Base-by-base conservation (phyloP, 2,888 invertebrate species). In the Eristalinus aeneus region DNA sequence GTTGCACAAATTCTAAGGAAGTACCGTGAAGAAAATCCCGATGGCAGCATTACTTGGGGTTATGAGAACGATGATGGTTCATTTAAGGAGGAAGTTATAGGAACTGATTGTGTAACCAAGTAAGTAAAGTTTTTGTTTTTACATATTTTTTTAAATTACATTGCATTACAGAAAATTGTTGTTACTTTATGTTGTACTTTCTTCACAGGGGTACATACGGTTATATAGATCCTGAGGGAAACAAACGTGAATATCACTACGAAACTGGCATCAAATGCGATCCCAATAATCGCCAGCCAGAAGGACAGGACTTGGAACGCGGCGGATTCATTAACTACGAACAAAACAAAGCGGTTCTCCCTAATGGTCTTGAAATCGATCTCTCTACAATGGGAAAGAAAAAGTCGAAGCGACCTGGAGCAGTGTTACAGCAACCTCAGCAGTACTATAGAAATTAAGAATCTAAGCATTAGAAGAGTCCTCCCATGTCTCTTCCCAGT, bases 1-100 rank as follows among this genome's bases (percentile, higher is more conserved):
- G 96, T 96, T 0, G 95, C 96, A 27, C 96, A 96, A 92, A 95
- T 95, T 84, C 93, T 94, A 88, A 93, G 95, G 73, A 95, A 95
- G 90, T 97, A 95, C 93, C 94, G 96, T 69, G 96, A 96, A 58
- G 97, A 97, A 91, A 96, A 97, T 90, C 92, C 92, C 61, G 93
- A 93, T 75, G 96, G 96, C 54, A 97, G 96, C 90, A 97, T 97
- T 89, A 96, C 96, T 0, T 97, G 97, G 97, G 97, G 97, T 65
- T 97, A 96, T 90, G 97, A 97, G 92, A 97, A 97, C 91, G 97
- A 97, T 89, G 97, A 97, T 90, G 97, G 97, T 23, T 96, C 96
- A 1, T 97, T 96, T 92, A 97, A 97, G 91, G 97, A 97, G 91
- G 97, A 97, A 93, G 94, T 95, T 9, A 96, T 97, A 88, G 97